Evolutionary conservation across 2,113 vertebrate species (phyloP), one percentile per base, ranked within the genome.

Genomic region (Epinephelus lanceolatus): DNA sequence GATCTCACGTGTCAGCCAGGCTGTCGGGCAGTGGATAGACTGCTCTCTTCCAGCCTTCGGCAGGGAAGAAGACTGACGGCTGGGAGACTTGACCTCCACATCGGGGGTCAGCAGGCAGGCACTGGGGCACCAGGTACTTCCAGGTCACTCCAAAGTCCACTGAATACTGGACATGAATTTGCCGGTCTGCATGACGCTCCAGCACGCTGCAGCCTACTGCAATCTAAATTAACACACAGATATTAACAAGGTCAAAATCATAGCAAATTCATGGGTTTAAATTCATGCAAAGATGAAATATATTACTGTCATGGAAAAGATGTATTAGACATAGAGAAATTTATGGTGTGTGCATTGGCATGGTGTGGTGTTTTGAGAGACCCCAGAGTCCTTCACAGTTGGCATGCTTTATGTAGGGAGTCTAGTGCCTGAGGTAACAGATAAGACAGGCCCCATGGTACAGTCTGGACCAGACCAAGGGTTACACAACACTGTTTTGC

Each of bases 81-180:
- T 98, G 98, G 2, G 98, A 98, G 51, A 99, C 95, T 84, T 92
- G 96, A 70, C 97, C 98, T 73, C 97, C 96, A 74, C 98, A 99
- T 91, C 97, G 97, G 47, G 98, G 97, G 86, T 98, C 97, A 0
- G 98, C 98, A 53, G 98, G 98, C 74, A 99, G 94, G 85, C 98
- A 99, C 91, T 99, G 98, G 78, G 97, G 96, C 30, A 99, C 96
- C 70, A 99, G 92, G 80, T 99, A 99, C 90, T 95, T 98, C 98
- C 98, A 99, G 72, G 96, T 97, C 80, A 99, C 98, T 0, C 98
- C 98, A 8, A 98, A 99, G 93, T 99, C 97, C 72, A 97, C 96
- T 1, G 98, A 99, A 84, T 97, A 98, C 83, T 99, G 98, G 45
- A 98, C 95, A 0, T 99, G 98, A 72, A 99, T 95, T 93, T 99